Evolutionary conservation across 2,113 vertebrate genomes (phyloP).

Genomic region (Notechis scutatus): DNA sequence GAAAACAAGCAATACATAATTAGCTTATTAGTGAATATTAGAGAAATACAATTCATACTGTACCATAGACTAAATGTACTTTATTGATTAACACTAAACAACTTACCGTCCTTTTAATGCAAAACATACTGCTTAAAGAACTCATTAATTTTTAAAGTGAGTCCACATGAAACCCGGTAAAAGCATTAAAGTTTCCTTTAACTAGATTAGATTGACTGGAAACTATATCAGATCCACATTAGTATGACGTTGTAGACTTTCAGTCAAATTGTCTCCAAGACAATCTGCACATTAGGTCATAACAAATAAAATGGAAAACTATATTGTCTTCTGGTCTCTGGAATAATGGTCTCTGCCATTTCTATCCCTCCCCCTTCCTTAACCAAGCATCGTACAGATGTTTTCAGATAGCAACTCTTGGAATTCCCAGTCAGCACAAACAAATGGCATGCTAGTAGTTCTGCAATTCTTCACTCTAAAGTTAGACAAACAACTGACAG

Average conservation of each 20-base stretch:
- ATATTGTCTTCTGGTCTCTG: neutral
- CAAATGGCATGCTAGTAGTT: neutral
- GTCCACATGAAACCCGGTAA: slow-evolving; percentile 23
- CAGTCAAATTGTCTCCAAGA: slow-evolving; percentile 26
- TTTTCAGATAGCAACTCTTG: neutral
- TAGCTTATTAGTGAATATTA: neutral
- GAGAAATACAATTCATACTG: neutral
- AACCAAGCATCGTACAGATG: neutral
- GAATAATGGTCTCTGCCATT: neutral
- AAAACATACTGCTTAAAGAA: slow-evolving; percentile 43
- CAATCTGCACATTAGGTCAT: slow-evolving; percentile 9
- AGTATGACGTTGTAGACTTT: neutral
- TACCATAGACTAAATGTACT: slow-evolving; percentile 28
- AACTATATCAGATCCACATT: slow-evolving; percentile 2
- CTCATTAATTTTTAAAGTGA: slow-evolving; percentile 54
- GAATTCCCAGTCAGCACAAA: neutral
- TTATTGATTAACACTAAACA: slow-evolving; percentile 41
- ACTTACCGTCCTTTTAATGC: slow-evolving; percentile 26
- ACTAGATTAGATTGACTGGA: slow-evolving; percentile 33
- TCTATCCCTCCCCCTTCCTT: neutral
- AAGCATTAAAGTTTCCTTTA: slow-evolving; percentile 58
- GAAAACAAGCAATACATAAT: neutral
- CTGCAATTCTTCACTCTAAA: neutral
- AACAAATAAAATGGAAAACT: neutral
- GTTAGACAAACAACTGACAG: neutral